These are phyloP conservation scores for Nesidiocoris tenuis DNA, from an alignment of 2,888 invertebrate genomes.

Conservation along the genomic window DNA sequence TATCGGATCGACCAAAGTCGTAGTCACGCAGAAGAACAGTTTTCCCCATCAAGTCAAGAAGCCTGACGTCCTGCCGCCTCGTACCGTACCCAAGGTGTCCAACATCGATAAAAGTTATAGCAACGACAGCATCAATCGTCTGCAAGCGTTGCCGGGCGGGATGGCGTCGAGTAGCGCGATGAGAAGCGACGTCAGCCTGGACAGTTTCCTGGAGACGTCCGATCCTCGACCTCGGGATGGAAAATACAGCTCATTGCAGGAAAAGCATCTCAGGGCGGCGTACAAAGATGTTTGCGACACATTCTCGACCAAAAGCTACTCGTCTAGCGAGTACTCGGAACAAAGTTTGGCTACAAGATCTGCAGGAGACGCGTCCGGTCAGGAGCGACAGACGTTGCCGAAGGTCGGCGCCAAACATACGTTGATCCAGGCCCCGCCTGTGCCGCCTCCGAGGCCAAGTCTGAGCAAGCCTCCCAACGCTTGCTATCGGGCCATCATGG, in stretches of 20 bases:
- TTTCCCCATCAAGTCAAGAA: slow-evolving; percentile 21
- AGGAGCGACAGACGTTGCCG: slow-evolving; percentile 41
- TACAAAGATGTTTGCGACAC: slow-evolving; percentile 36
- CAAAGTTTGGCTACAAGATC: slow-evolving; percentile 13
- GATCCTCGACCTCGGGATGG: slow-evolving; percentile 26
- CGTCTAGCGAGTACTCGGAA: slow-evolving; percentile 41
- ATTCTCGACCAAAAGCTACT: slow-evolving; percentile 37
- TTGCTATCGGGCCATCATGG: slow-evolving; percentile 56
- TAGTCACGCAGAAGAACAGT: slow-evolving; percentile 34
- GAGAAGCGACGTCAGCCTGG: slow-evolving; percentile 31
- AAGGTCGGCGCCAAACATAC: slow-evolving; percentile 29
- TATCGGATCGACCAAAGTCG: slow-evolving; percentile 22
- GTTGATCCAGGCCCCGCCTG: slow-evolving; percentile 49
- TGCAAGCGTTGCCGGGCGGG: not conserved
- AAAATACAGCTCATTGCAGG: slow-evolving; percentile 44
- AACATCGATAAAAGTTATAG: slow-evolving; percentile 45
- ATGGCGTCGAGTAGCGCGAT: slow-evolving; percentile 19
- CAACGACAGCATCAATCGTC: slow-evolving; percentile 43
- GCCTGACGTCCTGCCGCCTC: slow-evolving; percentile 20
- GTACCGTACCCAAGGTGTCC: slow-evolving; percentile 25
- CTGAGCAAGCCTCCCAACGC: slow-evolving; percentile 52
- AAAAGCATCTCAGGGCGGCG: slow-evolving; percentile 38
- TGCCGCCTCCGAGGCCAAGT: slow-evolving; percentile 53
- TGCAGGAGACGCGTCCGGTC: not conserved
- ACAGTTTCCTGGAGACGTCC: slow-evolving; percentile 26